phyloP scores from a whole-genome alignment of 2,888 invertebrate genomes.

The Augiades crinisus region DNA sequence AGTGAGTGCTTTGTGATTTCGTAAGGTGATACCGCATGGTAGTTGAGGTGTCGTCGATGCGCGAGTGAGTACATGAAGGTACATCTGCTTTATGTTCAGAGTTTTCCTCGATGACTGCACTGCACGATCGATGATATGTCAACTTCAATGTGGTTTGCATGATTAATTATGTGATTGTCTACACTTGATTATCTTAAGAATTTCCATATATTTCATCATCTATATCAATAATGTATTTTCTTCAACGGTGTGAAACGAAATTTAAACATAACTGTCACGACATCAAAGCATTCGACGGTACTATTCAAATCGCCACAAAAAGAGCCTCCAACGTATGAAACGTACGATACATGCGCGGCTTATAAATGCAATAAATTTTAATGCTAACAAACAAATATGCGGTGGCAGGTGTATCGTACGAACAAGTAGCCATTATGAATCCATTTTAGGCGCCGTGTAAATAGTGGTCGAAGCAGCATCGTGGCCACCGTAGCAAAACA shows the following conservation, averaged over 20 bases:
- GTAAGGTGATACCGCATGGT: slow-evolving; percentile 43
- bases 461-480: slow-evolving; percentile 55
- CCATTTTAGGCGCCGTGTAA: slow-evolving; percentile 76
- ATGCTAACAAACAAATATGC: slow-evolving; percentile 65
- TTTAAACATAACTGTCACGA: slow-evolving; percentile 31
- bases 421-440: slow-evolving; percentile 76
- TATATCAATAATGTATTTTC: not conserved
- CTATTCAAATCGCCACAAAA: slow-evolving; percentile 11
- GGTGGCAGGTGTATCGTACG: slow-evolving; percentile 71
- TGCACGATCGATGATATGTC: slow-evolving; percentile 32
- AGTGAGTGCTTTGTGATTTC: slow-evolving; percentile 68
- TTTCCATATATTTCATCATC: not conserved
- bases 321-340: slow-evolving; percentile 6
- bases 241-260: not conserved
- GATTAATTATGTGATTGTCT: slow-evolving; percentile 19
- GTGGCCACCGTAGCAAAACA: slow-evolving; percentile 61
- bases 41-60: slow-evolving; percentile 37
- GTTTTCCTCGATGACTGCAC: slow-evolving; percentile 30
- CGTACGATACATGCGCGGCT: slow-evolving; percentile 9
- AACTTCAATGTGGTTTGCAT: slow-evolving; percentile 51
- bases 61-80: slow-evolving; percentile 29
- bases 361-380: slow-evolving; percentile 51
- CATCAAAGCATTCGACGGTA: slow-evolving; percentile 19
- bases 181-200: not conserved
- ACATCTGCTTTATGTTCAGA: slow-evolving; percentile 23